A percentile compares a stretch with the other conserved stretches of the same genome.
Evolutionary conservation across 2,888 invertebrate genomes (phyloP).

Genomic region (Tiliacea aurago): DNA sequence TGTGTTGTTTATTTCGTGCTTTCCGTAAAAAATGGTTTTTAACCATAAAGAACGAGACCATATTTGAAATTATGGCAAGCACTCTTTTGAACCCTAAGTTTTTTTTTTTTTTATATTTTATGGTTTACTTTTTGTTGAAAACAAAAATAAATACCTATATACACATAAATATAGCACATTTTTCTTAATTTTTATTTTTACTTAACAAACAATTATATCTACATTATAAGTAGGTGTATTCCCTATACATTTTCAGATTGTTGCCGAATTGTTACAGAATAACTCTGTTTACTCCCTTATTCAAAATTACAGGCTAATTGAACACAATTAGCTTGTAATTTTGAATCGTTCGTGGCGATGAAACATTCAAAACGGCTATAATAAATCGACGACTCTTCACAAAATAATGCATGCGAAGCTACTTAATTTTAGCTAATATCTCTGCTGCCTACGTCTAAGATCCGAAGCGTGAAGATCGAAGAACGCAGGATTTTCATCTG

Average conservation of each 20-base stretch:
- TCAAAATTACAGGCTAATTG: too few relatives aligned
- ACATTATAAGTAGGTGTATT: not conserved
- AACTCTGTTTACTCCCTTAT: not conserved
- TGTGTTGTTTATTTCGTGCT: conserved; percentile 16
- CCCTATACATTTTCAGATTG: not conserved
- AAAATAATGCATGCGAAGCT: not conserved
- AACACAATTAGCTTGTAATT: too few relatives aligned
- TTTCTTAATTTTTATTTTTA: not conserved
- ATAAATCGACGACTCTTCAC: not conserved
- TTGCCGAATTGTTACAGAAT: not conserved
- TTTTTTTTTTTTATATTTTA: not conserved
- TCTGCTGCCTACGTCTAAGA: conserved; percentile 75
- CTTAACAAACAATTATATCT: not conserved
- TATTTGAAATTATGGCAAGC: conserved; percentile 32
- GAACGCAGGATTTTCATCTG: conserved; percentile 81
- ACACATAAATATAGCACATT: not conserved
- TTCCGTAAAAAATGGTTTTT: conserved; percentile 22
- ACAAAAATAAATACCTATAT: conserved; percentile 5
- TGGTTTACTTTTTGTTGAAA: conserved; percentile 9
- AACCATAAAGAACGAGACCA: conserved; percentile 5
- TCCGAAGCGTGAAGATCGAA: conserved; percentile 81
- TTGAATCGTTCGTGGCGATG: not conserved
- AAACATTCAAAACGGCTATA: not conserved
- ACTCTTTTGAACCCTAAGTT: conserved; percentile 3
- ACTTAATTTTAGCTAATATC: conserved; percentile 66